Conservation (phyloP, 1,140 invertebrate genomes). For the Pseudomyrmex flavicornis region DNA sequence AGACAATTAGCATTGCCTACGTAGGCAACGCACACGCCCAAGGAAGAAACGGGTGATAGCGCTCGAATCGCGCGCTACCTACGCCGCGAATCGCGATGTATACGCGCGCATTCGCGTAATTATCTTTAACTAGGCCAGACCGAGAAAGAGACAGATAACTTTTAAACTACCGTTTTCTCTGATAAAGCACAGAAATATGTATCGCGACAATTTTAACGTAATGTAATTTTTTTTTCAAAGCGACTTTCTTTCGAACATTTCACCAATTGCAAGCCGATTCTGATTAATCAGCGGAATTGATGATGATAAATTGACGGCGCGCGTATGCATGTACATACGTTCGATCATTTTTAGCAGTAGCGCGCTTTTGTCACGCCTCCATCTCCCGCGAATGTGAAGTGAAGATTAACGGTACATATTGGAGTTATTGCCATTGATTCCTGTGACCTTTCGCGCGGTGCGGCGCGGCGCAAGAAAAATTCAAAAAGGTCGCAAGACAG, state of each 20-base stretch:
- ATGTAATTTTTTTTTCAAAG: conserved; percentile 7
- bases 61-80: conserved; percentile 66
- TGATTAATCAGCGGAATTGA: no score
- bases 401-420: conserved; percentile 26
- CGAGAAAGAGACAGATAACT: background rate
- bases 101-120: conserved; percentile 36
- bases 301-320: background rate
- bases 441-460: conserved; percentile 37
- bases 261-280: background rate
- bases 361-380: conserved; percentile 3
- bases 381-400: background rate
- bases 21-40: conserved; percentile 44
- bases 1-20: conserved; percentile 75
- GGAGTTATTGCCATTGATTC: conserved; percentile 14
- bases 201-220: background rate
- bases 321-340: background rate
- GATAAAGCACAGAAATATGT: background rate
- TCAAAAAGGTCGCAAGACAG: conserved; percentile 59
- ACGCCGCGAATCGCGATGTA: conserved; percentile 70
- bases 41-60: conserved; percentile 66
- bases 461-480: conserved; percentile 33
- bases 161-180: background rate
- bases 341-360: background rate
- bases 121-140: background rate
- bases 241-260: no score